Base-by-base conservation (phyloP, 2,888 invertebrate species). In the Mesorhabditis sp. region DNA sequence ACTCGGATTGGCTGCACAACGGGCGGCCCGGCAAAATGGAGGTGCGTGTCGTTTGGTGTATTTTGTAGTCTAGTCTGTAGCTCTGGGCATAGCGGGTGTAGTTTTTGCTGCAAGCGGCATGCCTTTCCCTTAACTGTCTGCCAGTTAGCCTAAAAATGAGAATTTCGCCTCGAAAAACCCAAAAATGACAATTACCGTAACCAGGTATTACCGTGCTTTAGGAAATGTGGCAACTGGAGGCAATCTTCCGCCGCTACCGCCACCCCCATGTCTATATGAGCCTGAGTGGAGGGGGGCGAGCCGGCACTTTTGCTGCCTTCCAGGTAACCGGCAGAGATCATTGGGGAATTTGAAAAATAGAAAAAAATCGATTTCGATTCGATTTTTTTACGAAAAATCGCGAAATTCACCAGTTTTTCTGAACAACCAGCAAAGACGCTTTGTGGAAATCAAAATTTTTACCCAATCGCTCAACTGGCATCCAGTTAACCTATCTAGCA, bases 291-390 rank as follows among this genome's bases (percentile, higher is more conserved):
- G 74, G 77, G 67, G 79, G 79, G 58, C 65, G 79, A 62, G 79
- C 79, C n/a, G 76, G 77, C 65, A 77, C 77, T 5, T 79, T 66
- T 66, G 79, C 77, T 6, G 66, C 76, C 4, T 73, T 79, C 44
- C 74, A 76, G 69, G 70, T 72, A 7, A 63, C 28, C 28, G 28
- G 66, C n/a, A 13, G 7, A n/a, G 7, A 13, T 2, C 10, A n/a
- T 50, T 50, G 58, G 1, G 10, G 58, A 50, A 50, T 50, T 10
- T 10, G n/a, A 50, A 50, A 50, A n/a, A n/a, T 50, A 2, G 58
- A 2, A 13, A 50, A n/a, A 13, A 13, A 2, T n/a, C 58, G n/a
- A n/a, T 13, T 50, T 50, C 6, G 50, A 50, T 50, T 50, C 58
- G n/a, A 50, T 50, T 2, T 50, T 6, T 50, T 50, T n/a, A n/a